Evolutionary conservation across 1,140 invertebrate species (phyloP), one percentile per base, ranked within the genome.

Genomic region (Drosophila mojavensis): DNA sequence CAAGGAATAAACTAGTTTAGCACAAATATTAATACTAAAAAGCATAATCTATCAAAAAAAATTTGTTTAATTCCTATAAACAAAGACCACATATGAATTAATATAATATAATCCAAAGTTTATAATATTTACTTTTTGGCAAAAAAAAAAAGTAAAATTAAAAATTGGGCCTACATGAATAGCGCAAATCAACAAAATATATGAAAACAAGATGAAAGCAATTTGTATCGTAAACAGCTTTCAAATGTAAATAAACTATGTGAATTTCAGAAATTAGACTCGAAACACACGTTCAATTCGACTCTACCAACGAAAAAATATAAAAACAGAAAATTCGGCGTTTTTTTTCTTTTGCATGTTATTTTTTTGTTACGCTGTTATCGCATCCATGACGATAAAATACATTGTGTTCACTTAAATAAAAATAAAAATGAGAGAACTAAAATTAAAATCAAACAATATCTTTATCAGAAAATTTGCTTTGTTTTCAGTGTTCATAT

Each of bases 211-310:
- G 33, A 43, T 30, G 41, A 36, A 65, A 70, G 55, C 39, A 75
- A 50, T 69, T 39, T 6, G 15, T 17, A 65, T 62, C 55, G 43
- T 60, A 75, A 77, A 70, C 53, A 81, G 59, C 50, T 69, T 51
- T 64, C n/a, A 11, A 61, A 39, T 61, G 33, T 62, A 73, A 76
- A 81, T 62, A 76, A 76, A 72, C 66, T 60, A 51, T 2, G 10
- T 50, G 10, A 33, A 71, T 64, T 20, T n/a, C 55, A 36, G 36
- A 24, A 50, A 71, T 28, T 13, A 65, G 59, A 66, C 9, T 41
- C 56, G 20, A 48, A 58, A 56, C 51, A 53, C 13, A 30, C 6
- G n/a, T 51, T 51, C 10, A 47, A 55, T 33, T 56, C 24, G 1
- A 33, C 6, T 33, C n/a, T 24, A 65, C 36, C 53, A 28, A 30